phyloP scores from a whole-genome alignment of 2,113 vertebrate species.

The Cyprinodon tularosa region DNA sequence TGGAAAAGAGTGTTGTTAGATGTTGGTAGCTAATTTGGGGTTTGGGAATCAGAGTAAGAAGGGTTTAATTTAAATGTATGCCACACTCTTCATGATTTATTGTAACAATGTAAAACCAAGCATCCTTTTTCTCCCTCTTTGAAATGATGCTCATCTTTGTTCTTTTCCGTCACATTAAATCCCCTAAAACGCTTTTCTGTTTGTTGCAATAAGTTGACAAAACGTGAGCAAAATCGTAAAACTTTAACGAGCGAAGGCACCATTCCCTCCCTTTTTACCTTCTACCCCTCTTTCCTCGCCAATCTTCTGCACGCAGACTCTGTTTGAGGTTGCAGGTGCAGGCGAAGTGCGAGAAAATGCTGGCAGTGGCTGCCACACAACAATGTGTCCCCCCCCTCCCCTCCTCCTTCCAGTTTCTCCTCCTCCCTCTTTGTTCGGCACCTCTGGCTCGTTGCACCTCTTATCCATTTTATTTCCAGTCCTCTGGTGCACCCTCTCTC shows the following conservation, averaged over 20 bases:
- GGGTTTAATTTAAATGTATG: too few species aligned
- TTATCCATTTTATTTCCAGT: slow-evolving; percentile 70
- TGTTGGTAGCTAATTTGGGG: too few species aligned
- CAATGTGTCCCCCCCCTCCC: slow-evolving; percentile 34
- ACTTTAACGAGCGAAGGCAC: slow-evolving; percentile 15
- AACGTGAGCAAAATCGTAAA: not conserved
- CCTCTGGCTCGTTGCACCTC: slow-evolving; percentile 61
- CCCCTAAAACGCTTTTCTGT: too few species aligned
- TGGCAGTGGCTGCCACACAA: slow-evolving; percentile 54
- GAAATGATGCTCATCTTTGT: too few species aligned
- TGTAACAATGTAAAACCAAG: too few species aligned
- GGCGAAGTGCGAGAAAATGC: slow-evolving; percentile 62
- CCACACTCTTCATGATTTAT: too few species aligned
- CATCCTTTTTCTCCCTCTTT: too few species aligned
- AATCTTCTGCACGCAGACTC: slow-evolving; percentile 29
- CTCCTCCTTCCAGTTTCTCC: not conserved
- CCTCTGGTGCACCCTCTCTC: slow-evolving; percentile 37
- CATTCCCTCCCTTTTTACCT: slow-evolving; percentile 24
- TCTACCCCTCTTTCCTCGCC: slow-evolving; percentile 23
- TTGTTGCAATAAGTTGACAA: not conserved
- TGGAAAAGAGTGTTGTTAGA: too few species aligned
- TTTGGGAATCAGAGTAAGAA: too few species aligned
- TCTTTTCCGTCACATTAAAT: too few species aligned
- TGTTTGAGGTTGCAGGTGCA: slow-evolving; percentile 40
- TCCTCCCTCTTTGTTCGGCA: slow-evolving; percentile 12